These are phyloP conservation scores for Psittacula cyanocephala DNA, from an alignment of 2,113 vertebrate genomes.

Conservation along the genomic window DNA sequence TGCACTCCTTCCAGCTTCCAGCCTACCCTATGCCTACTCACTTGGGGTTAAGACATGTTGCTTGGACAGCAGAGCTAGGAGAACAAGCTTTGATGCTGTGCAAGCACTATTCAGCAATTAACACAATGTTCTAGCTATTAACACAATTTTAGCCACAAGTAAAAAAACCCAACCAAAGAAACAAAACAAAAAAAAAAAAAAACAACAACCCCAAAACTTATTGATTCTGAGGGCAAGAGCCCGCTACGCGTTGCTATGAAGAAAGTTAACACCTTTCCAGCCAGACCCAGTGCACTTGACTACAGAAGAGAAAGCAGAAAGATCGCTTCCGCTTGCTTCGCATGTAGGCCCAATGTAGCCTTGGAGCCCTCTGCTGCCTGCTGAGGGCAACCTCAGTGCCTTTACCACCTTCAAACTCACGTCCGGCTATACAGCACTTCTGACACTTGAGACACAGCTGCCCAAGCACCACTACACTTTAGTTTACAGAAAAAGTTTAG, in stretches of 20 bases:
- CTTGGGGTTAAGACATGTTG: background rate
- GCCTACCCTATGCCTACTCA: background rate
- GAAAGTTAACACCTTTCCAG: background rate
- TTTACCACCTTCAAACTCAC: background rate
- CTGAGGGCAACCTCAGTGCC: background rate
- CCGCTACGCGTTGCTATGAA: background rate
- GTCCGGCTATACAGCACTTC: background rate
- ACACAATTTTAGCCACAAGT: background rate
- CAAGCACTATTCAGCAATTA: background rate
- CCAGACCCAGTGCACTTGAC: fast-evolving
- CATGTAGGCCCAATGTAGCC: background rate
- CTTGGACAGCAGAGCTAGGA: background rate
- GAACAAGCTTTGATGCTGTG: background rate
- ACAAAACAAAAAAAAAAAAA: too few relatives aligned
- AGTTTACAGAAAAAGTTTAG: background rate
- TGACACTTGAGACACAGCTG: background rate
- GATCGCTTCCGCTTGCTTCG: background rate
- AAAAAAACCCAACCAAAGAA: background rate
- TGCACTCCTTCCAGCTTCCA: background rate
- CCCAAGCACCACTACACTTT: background rate
- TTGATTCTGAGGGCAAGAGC: background rate
- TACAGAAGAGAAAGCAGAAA: background rate
- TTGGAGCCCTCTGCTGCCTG: background rate
- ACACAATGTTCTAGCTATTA: background rate
- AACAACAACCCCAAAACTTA: too few relatives aligned